Conservation (phyloP, 2,797 vertebrate species). For the Odontamblyopus rebecca region DNA sequence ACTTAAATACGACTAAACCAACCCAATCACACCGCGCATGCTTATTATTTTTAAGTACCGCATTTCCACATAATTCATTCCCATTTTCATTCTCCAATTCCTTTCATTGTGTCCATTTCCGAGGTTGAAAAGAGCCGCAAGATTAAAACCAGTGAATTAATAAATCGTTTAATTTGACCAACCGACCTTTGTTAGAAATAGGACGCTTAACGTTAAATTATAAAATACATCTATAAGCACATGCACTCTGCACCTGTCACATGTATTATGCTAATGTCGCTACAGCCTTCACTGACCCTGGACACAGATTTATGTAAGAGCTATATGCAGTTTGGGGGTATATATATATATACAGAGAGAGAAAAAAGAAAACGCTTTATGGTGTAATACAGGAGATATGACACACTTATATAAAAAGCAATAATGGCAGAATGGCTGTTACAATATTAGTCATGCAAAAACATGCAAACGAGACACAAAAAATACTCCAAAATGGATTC, state of each 20-base stretch:
- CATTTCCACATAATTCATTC: conserved; percentile 45
- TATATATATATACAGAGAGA: not conserved
- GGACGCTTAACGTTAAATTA: conserved; percentile 19
- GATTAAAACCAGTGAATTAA: conserved; percentile 54
- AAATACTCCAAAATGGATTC: too few species aligned
- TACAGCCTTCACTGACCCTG: conserved; percentile 19
- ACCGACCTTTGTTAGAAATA: conserved; percentile 16
- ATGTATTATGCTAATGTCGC: conserved; percentile 41
- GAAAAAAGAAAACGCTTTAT: not conserved
- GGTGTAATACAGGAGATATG: not conserved
- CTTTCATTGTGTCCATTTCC: conserved; percentile 40
- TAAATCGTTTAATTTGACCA: conserved; percentile 62
- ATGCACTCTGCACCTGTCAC: conserved; percentile 21
- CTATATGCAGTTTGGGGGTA: not conserved
- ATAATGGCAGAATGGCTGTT: not conserved
- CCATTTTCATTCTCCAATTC: conserved; percentile 19
- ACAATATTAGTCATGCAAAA: not conserved
- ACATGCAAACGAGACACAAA: not conserved
- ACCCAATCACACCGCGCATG: conserved; percentile 71
- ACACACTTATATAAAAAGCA: not conserved
- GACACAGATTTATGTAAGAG: conserved; percentile 16
- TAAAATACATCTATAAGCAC: conserved; percentile 16
- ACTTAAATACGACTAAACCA: conserved; percentile 68
- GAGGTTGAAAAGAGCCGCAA: conserved; percentile 32
- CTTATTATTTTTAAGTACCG: conserved; percentile 70